Evolutionary conservation across 2,113 vertebrate species (phyloP), one percentile per base, ranked within the genome.

Genomic region (Apteryx owenii): DNA sequence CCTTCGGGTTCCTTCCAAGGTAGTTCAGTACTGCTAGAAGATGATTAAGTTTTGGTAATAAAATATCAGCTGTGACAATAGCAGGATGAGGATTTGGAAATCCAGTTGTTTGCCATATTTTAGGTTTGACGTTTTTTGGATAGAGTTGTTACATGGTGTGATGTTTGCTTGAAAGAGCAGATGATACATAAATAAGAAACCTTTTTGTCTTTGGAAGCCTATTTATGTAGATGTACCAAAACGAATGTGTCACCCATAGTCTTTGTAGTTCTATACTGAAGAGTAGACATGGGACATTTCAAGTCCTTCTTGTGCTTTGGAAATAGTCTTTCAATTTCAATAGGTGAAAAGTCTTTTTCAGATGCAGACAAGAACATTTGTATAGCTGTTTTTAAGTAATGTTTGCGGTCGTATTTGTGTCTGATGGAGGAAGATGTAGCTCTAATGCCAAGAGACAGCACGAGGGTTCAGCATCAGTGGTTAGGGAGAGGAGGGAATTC

Each of bases 201-300:
- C 73, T 60, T 92, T 72, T 44, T 89, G 62, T 38, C 72, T 96
- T 92, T 46, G 22, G 93, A 83, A 76, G 46, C 71, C 44, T 77
- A 38, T 71, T 76, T 91, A 90, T 93, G 72, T 72, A 85, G 71
- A 54, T 87, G 68, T 69, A 83, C 46, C 61, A 75, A 82, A 90
- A 95, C 51, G 60, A 88, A 90, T 36, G 42, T 95, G 95, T 92
- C 88, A 56, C 65, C 56, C 87, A 83, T 95, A 94, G 89, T 92
- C 95, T 89, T 81, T 29, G 53, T 78, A 90, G 64, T 90, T 92
- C 87, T 10, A 53, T 66, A 58, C 76, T 78, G 69, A 84, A 81
- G 72, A 69, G 85, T 54, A 86, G 77, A 54, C 85, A 36, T 60
- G 92, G 89, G 94, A 86, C 33, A 0, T 93, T 87, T 95, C 92